Evolutionary conservation across 2,797 vertebrate species (phyloP), one percentile per base, ranked within the genome.

Genomic region (Lindbergichthys nudifrons): DNA sequence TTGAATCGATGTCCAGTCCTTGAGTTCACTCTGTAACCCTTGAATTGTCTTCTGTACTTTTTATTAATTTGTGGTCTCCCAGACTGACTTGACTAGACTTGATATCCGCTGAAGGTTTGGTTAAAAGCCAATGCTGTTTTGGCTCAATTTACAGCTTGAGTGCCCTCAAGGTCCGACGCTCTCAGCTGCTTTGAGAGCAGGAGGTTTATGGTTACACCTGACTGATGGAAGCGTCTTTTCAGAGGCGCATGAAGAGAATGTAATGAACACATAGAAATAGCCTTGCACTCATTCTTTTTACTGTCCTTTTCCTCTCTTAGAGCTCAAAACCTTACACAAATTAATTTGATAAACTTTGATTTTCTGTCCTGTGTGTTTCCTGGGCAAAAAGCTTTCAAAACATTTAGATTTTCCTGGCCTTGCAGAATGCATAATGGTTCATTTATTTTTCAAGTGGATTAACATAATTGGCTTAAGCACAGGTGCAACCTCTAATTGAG

Each of bases 91-190:
- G 65, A 79, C 73, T 9, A 41, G 62, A 81, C 71, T 80, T 46
- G 8, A 43, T 65, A 67, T 73, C 52, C 2, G 23, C 41, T 1
- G 46, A 30, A 86, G 62, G 63, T 74, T 77, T 69, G 79, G 72
- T 83, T 89, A 84, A 88, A 87, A 90, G 87, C 82, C 77, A 57
- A 73, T 47, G 3, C 61, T 72, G 74, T 84, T 84, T 69, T 73
- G 69, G 77, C 84, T 84, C 72, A 77, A 75, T 90, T 89, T 87
- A 70, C 75, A 75, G 85, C 82, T 73, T 60, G 81, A 91, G 86
- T 84, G 82, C 60, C 79, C 82, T 71, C 85, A 90, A 89, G 87
- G 88, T 82, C 69, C 51, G 77, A 82, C 13, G 2, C 75, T 75
- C 30, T 77, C 68, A 60, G 23, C n/a, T 30, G 70, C 67, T 75